Evolutionary conservation across 1,140 invertebrate genomes (phyloP), one percentile per base, ranked within the genome.

Genomic region (Nilaparvata lugens): DNA sequence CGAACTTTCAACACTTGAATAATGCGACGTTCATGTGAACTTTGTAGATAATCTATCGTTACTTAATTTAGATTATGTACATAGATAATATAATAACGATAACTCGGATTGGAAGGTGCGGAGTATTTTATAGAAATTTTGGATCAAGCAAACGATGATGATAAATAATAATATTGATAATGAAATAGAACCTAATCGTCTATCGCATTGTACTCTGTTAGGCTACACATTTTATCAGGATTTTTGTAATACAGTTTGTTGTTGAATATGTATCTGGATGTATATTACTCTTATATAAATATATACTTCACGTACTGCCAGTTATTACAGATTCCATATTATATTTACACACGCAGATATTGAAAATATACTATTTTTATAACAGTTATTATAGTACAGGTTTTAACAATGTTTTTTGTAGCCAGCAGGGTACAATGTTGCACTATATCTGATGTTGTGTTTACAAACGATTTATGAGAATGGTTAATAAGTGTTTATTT

Each of bases 311-410:
- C 21, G 21, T 48, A 48, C 45, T 48, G 45, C 45, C 45, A 48
- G 45, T 48, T 48, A 48, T 48, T 48, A 48, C 45, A 48, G 45
- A 48, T 48, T 19, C 45, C 45, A 48, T 48, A 48, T 48, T 48
- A 48, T 48, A 48, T 48, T 48, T 48, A 48, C 45, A 48, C 2
- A 48, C 18, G n/a, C n/a, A 11, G 45, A 45, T 45, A 16, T 45
- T 45, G 19, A 45, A 48, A 19, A 48, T 18, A 23, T 18, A 48
- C 45, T 48, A 48, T 48, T 48, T 48, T 48, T 48, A 48, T 48
- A 48, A 48, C 16, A 7, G 45, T 19, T 48, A 19, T 19, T 48
- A 48, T 48, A 48, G 45, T 19, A 23, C 45, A 48, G 45, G 45
- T 48, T 48, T 48, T 48, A 48, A 48, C 16, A 18, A 48, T 48